phyloP scores from a whole-genome alignment of 1,140 invertebrate genomes.

The Trypoxylus dichotomus region DNA sequence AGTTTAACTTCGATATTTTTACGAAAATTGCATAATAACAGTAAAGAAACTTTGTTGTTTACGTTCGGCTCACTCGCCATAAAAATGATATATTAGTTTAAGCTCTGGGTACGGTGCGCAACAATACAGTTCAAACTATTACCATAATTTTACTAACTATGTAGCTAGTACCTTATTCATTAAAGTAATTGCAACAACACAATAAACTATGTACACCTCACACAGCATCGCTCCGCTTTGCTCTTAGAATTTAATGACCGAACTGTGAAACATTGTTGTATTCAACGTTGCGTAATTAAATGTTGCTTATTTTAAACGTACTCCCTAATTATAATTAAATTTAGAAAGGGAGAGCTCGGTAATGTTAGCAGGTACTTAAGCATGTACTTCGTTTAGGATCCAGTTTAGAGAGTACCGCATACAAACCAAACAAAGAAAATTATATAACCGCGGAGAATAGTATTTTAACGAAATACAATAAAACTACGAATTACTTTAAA shows the following conservation, averaged over 20 bases:
- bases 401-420: too few relatives aligned
- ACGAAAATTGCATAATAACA: not conserved
- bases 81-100: not conserved
- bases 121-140: slow-evolving; percentile 10
- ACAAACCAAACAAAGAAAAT: too few relatives aligned
- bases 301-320: not conserved
- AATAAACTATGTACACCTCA: not conserved
- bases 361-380: not conserved
- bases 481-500: too few relatives aligned
- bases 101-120: not conserved
- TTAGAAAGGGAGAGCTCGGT: not conserved
- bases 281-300: not conserved
- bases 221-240: not conserved
- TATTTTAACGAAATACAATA: too few relatives aligned
- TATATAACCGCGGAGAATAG: too few relatives aligned
- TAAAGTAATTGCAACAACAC: not conserved
- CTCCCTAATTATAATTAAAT: not conserved
- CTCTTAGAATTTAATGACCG: not conserved
- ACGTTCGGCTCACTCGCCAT: not conserved
- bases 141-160: slow-evolving; percentile 3
- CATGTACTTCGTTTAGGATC: too few relatives aligned
- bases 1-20: not conserved
- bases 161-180: not conserved
- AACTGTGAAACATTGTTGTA: not conserved
- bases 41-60: slow-evolving; percentile 3